A percentile compares a stretch with the other conserved stretches of the same genome.
Conservation (phyloP, 2,797 vertebrate species). For the Chiroxiphia lanceolata region DNA sequence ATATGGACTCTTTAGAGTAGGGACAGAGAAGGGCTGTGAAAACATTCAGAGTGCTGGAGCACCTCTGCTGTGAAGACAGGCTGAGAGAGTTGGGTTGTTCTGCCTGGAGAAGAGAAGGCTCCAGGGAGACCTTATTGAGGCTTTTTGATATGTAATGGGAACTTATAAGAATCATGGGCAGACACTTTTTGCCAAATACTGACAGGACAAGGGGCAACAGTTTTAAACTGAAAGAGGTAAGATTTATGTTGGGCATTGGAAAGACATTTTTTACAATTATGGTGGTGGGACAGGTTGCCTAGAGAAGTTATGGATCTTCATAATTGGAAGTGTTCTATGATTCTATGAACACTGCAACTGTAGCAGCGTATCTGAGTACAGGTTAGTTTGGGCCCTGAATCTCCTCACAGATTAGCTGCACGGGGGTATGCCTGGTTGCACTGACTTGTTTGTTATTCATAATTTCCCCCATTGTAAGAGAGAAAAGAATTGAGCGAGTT, state of each 20-base stretch:
- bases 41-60: not conserved
- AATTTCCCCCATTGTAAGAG: not conserved
- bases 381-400: not conserved
- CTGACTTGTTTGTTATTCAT: not conserved
- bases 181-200: not conserved
- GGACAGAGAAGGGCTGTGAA: accelerated
- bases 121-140: not conserved
- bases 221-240: not conserved
- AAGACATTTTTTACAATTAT: not conserved
- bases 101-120: not conserved
- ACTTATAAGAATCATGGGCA: not conserved
- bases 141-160: not conserved
- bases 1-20: accelerated
- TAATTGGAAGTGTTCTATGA: not conserved
- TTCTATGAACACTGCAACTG: not conserved
- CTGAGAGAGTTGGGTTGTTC: not conserved
- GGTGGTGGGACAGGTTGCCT: not conserved
- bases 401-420: not conserved
- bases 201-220: not conserved
- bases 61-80: not conserved
- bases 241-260: not conserved
- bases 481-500: not conserved
- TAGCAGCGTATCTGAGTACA: not conserved
- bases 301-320: not conserved
- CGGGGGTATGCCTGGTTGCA: not conserved